Conservation (phyloP, 1,140 invertebrate species). For the Nixonia krombeini region DNA sequence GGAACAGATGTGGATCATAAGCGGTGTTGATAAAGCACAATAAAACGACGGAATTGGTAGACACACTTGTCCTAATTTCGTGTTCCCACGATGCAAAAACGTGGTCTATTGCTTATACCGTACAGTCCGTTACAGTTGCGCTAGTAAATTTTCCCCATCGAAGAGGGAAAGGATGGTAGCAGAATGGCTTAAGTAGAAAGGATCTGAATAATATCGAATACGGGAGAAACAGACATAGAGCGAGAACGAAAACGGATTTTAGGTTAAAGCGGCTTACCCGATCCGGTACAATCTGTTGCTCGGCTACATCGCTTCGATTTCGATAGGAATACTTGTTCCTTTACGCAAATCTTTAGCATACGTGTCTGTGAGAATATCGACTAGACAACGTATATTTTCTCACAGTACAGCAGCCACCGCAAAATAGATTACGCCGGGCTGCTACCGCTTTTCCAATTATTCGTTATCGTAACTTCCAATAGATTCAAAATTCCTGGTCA, state of each 20-base stretch:
- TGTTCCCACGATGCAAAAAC: conserved; percentile 46
- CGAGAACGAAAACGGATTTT: conserved; percentile 47
- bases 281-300: conserved; percentile 50
- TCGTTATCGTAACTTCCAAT: no score
- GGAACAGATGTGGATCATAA: no score
- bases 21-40: background rate
- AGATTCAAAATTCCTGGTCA: no score
- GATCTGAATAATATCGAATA: conserved; percentile 36
- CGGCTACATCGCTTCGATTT: conserved; percentile 41
- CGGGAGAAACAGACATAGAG: conserved; percentile 22
- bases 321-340: conserved; percentile 28
- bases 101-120: conserved; percentile 40
- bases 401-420: conserved; percentile 15
- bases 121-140: conserved; percentile 42
- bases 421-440: conserved; percentile 17
- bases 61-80: conserved; percentile 37
- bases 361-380: conserved; percentile 20
- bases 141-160: conserved; percentile 42
- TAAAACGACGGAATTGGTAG: conserved; percentile 9
- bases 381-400: conserved; percentile 12
- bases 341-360: conserved; percentile 23
- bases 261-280: conserved; percentile 50
- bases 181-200: conserved; percentile 23
- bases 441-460: no score
- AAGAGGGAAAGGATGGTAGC: conserved; percentile 35